Percentiles rank a stretch among this genome's conserved stretches.
phyloP scores from a whole-genome alignment of 1,140 invertebrate genomes.

The Globodera rostochiensis region DNA sequence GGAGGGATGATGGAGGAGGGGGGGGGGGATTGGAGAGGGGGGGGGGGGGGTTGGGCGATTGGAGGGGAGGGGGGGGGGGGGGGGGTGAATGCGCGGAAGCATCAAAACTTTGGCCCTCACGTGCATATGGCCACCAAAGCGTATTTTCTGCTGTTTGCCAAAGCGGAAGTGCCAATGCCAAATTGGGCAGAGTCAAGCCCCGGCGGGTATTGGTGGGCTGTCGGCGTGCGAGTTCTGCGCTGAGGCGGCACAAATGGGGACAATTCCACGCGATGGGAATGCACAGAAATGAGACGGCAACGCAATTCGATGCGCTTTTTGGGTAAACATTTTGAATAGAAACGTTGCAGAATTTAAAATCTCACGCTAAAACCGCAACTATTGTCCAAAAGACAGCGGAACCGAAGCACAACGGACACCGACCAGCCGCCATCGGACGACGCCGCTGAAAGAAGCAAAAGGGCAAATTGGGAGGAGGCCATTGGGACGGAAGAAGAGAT shows the following conservation, averaged over 20 bases:
- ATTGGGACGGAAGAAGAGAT: not conserved
- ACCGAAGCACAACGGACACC: slow-evolving; percentile 74
- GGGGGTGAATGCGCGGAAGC: too few relatives aligned
- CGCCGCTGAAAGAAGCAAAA: slow-evolving; percentile 14
- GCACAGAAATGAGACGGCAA: slow-evolving; percentile 39
- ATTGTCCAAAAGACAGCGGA: slow-evolving; percentile 96
- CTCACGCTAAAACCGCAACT: slow-evolving; percentile 83
- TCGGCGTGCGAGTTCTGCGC: not conserved
- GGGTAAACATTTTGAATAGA: not conserved
- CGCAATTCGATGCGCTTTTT: slow-evolving; percentile 45
- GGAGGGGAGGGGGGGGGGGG: too few relatives aligned
- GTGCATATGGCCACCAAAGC: slow-evolving; percentile 49
- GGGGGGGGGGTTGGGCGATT: too few relatives aligned
- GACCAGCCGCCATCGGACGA: not conserved
- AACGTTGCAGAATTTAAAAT: not conserved
- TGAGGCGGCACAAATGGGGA: slow-evolving; percentile 19
- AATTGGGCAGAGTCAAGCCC: not conserved
- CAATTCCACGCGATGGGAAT: slow-evolving; percentile 34
- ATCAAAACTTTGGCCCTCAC: too few relatives aligned
- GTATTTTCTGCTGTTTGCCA: slow-evolving; percentile 2
- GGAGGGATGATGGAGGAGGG: too few relatives aligned
- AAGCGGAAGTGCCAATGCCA: not conserved
- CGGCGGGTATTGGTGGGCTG: not conserved
- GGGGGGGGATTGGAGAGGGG: too few relatives aligned
- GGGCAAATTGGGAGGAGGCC: not conserved